Evolutionary conservation across 2,113 vertebrate genomes (phyloP), one percentile per base, ranked within the genome.

Genomic region (Clupea harengus): DNA sequence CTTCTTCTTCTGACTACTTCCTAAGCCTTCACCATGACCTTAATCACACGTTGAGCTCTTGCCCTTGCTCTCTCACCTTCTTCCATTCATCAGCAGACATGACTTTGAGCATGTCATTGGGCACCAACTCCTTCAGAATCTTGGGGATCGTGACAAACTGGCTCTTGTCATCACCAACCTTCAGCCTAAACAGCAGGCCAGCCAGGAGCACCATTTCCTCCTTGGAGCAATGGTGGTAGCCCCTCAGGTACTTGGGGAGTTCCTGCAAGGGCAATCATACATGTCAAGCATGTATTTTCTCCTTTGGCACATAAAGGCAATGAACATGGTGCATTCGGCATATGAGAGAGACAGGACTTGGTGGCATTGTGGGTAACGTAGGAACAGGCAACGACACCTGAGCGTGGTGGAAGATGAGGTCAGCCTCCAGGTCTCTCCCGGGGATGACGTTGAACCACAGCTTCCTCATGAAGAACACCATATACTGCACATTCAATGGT

Each of bases 391-490:
- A 54, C 49, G 1, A 88, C 93, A 99, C 98, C 97, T 99, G 98
- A 87, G 97, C 97, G 91, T 96, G 99, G 89, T 99, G 98, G 89
- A 99, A 98, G 86, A 97, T 95, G 47, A 92, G 93, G 89, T 99
- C 98, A 0, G 98, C 97, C 64, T 96, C 94, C 52, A 94, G 6
- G 78, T 99, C 97, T 90, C 95, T 97, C 57, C 97, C 98, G 3
- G 98, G 98, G 85, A 84, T 47, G 47, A 98, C 95, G 0, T 92
- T 97, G 80, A 99, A 94, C 98, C 98, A 99, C 81, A 99, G 86
- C 90, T 99, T 99, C 93, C 97, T 95, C 98, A 99, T 98, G 92
- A 99, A 99, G 91, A 96, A 96, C 80, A 99, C 96, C 39, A 93
- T 80, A 85, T 99, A 99, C 6, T 93, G 57, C 81, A 96, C 85